Evolutionary conservation across 2,797 vertebrate genomes (phyloP), one percentile per base, ranked within the genome.

Genomic region (Rhinophrynus dorsalis): DNA sequence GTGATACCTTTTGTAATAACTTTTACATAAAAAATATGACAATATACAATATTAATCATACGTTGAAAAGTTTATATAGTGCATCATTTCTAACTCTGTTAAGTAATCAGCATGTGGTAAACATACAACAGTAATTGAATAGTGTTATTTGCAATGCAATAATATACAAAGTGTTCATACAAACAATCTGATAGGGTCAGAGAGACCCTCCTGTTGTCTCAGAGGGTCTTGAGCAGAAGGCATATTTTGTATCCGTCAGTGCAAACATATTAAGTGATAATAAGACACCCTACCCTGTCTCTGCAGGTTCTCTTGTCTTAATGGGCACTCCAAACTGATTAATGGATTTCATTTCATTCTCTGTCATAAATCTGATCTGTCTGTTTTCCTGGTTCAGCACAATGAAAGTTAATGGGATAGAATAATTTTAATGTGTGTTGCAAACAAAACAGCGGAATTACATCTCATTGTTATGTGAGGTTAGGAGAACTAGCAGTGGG

Each of bases 261-360:
- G 64, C 65, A 76, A 78, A 76, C 76, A 56, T 67, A 74, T 70
- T 76, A 63, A 70, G 67, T 37, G 67, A 65, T 76, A 72, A 67
- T 65, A 63, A 60, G 38, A 67, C 61, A 61, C 54, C 55, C 45
- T 57, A 10, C 17, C 8, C 0, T 0, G 2, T 26, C 64, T 51
- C 63, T 29, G 47, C 68, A 67, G 54, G 68, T 50, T 61, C 30
- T 55, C 66, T 57, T 29, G 47, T 75, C 35, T 74, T 78, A 74
- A 75, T 55, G 60, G 71, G 63, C 24, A 63, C 71, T 71, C 59
- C 21, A 58, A 9, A 54, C 37, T 78, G 77, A 78, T 74, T 74
- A 74, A 76, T 76, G 77, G 67, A 63, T 52, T 44, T 45, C 24
- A 64, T 63, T 55, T 11, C 50, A 55, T 59, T 62, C 27, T 37